Conservation (phyloP, 2,888 invertebrate species). For the Lithophane ornitopus region DNA sequence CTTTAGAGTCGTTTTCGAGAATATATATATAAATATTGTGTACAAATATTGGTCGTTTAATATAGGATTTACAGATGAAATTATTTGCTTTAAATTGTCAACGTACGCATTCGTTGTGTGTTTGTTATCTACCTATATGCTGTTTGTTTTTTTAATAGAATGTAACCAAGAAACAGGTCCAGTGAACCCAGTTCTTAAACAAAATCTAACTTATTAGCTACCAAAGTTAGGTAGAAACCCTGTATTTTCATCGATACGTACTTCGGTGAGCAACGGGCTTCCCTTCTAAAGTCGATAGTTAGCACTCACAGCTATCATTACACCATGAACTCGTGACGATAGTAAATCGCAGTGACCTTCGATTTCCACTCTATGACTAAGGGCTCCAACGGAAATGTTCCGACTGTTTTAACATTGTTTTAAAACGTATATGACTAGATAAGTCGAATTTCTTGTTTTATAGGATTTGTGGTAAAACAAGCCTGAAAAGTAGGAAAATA, state of each 20-base stretch:
- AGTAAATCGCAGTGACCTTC: conserved; percentile 59
- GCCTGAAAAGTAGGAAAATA: neutral
- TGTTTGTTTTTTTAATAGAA: neutral
- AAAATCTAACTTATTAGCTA: neutral
- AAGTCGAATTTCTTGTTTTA: neutral
- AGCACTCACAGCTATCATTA: conserved; percentile 53
- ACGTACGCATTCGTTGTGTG: too few relatives aligned
- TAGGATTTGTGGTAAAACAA: neutral
- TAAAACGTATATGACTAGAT: neutral
- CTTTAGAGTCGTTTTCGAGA: too few relatives aligned
- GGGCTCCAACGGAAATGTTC: conserved; percentile 43
- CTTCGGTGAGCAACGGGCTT: neutral
- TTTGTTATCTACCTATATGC: too few relatives aligned
- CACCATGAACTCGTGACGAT: conserved; percentile 64
- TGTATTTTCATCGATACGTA: neutral
- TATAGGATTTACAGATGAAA: too few relatives aligned
- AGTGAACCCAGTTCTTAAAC: neutral
- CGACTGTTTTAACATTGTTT: conserved; percentile 13
- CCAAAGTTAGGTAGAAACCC: neutral
- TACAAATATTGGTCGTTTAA: too few relatives aligned
- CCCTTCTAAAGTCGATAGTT: conserved; percentile 59
- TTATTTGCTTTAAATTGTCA: too few relatives aligned
- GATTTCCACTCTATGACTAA: conserved; percentile 48
- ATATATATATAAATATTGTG: too few relatives aligned
- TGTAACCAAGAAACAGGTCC: neutral